Base-by-base conservation (phyloP, 2,113 vertebrate species). In the Dissostichus mawsoni region DNA sequence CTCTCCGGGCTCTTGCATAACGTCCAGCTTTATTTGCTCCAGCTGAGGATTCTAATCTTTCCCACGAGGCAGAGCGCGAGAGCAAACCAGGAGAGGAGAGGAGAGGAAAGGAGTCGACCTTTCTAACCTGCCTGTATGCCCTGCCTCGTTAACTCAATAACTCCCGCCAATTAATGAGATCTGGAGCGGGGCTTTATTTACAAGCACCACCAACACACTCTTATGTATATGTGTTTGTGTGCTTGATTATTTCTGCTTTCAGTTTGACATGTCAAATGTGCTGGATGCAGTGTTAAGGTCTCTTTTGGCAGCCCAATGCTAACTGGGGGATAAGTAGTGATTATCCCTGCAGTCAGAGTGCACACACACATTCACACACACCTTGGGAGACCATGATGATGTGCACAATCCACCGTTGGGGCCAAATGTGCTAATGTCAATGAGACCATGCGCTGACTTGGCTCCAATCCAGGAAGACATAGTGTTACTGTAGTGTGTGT, bases 21-120 rank as follows among this genome's bases (percentile, higher is more conserved):
- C 82, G 61, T 77, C 69, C 81, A 87, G 92, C 88, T 93, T 93
- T 93, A 95, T 95, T 94, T 91, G 89, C 91, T 91, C 92, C 93
- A 92, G 88, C 91, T 88, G 92, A 93, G 88, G 90, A 91, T 89
- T 89, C 83, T 93, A 92, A 94, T 93, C 92, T 92, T 90, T 90
- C 90, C 89, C 88, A 89, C 66, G 84, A 91, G 91, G 92, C 91
- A 87, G 62, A 85, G 76, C 1, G 80, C 71, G 41, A 87, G 88
- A 82, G 73, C 67, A 83, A 87, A 88, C 83, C 74, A 84, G 86
- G 82, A 78, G 87, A 74, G 62, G 23, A 69, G 78, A 64, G 61
- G 62, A 87, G 75, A 84, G 80, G 80, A 81, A 63, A 29, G 1
- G 20, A 51, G 50, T 53, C 65, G 69, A 86, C 91, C 89, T 89